A percentile compares a stretch with the other conserved stretches of the same genome.
phyloP scores from a whole-genome alignment of 1,140 invertebrate genomes.

The Drosophila sp. region DNA sequence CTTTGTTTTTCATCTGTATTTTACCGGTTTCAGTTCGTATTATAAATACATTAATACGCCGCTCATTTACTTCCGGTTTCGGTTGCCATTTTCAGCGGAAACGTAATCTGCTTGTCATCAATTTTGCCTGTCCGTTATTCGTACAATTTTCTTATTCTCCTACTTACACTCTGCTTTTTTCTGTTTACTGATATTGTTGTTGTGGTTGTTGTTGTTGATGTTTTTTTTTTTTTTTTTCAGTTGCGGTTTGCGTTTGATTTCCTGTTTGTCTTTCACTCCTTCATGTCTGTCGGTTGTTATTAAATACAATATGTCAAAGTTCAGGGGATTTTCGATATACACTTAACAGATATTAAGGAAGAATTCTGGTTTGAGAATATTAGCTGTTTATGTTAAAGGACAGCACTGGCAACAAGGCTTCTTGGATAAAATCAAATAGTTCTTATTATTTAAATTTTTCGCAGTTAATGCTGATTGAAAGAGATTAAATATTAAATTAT shows the following conservation, averaged over 20 bases:
- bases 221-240: slow-evolving; percentile 73
- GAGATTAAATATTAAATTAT: no score
- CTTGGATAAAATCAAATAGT: no score
- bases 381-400: no score
- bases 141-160: slow-evolving; percentile 44
- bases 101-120: slow-evolving; percentile 82
- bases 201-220: slow-evolving; percentile 45
- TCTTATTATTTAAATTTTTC: no score
- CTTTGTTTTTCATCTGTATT: background rate
- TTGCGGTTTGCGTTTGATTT: slow-evolving; percentile 73
- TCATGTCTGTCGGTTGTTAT: slow-evolving; percentile 40
- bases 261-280: slow-evolving; percentile 69
- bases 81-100: slow-evolving; percentile 74
- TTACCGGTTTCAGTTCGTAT: slow-evolving; percentile 36
- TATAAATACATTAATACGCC: slow-evolving; percentile 81
- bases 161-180: slow-evolving; percentile 5
- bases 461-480: no score
- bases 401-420: no score
- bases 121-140: slow-evolving; percentile 41
- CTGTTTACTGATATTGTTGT: background rate
- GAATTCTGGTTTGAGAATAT: slow-evolving; percentile 10
- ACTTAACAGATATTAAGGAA: slow-evolving; percentile 1
- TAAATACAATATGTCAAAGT: slow-evolving; percentile 42
- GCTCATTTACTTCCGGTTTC: slow-evolving; percentile 76
- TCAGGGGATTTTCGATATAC: background rate